A percentile compares a stretch with the other conserved stretches of the same genome.
Evolutionary conservation across 2,797 vertebrate genomes (phyloP).

Genomic region (Darevskia mixta): DNA sequence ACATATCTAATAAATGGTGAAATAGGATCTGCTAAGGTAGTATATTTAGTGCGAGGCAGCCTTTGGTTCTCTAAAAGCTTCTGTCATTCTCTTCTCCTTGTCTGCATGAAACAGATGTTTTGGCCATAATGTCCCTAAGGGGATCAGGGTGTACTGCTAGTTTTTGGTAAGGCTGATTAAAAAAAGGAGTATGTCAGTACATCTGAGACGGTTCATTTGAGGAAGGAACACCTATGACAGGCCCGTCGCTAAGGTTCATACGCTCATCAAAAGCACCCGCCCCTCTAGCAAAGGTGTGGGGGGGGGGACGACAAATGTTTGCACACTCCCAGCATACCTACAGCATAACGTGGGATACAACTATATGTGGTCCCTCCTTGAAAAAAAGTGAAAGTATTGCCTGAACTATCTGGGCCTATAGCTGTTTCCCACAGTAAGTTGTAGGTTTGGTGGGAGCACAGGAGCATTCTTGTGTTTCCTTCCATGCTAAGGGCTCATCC

Average conservation of each 20-base stretch:
- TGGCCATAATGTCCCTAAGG: background rate
- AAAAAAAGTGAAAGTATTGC: background rate
- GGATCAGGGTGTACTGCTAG: no score
- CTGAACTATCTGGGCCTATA: background rate
- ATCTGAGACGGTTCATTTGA: background rate
- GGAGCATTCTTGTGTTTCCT: background rate
- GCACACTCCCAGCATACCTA: background rate
- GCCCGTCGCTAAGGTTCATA: background rate
- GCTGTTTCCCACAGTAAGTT: background rate
- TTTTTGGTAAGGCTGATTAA: background rate
- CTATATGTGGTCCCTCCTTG: background rate
- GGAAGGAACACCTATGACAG: background rate
- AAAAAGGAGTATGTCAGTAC: background rate
- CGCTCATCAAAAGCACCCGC: background rate
- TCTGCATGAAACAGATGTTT: background rate
- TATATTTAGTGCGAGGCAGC: background rate
- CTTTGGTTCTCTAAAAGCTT: constrained; percentile 1
- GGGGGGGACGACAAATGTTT: background rate
- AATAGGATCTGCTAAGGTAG: background rate
- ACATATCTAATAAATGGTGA: constrained; percentile 12
- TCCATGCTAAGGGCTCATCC: no score
- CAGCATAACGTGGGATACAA: background rate
- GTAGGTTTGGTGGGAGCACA: background rate
- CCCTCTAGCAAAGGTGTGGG: background rate
- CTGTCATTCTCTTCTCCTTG: constrained; percentile 20